Conservation (phyloP, 2,797 vertebrate species). For the Kryptopterus vitreolus region DNA sequence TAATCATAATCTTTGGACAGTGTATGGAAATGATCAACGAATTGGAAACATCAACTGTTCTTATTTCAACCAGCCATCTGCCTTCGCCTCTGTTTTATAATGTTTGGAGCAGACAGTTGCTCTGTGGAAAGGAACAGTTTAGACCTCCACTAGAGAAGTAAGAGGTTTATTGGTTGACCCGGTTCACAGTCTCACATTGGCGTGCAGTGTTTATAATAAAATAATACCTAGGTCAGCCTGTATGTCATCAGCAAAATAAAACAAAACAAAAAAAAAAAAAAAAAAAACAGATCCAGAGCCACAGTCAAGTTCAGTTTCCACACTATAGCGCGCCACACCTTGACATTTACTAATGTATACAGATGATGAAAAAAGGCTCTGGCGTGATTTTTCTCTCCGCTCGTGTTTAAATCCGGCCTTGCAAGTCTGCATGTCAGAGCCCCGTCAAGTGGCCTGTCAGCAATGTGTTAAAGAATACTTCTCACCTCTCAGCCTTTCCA, state of each 20-base stretch:
- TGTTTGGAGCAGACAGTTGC: constrained; percentile 52
- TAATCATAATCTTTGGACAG: constrained; percentile 20
- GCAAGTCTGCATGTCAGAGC: constrained; percentile 34
- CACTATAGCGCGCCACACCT: constrained; percentile 44
- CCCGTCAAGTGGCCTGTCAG: constrained; percentile 64
- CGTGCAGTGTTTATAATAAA: constrained; percentile 63
- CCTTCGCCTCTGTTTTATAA: constrained; percentile 23
- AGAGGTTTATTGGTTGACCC: constrained; percentile 64
- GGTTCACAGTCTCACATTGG: constrained; percentile 54
- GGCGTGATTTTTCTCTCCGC: constrained; percentile 31
- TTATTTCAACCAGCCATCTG: constrained; percentile 10
- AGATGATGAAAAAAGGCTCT: constrained; percentile 25
- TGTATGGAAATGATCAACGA: constrained; percentile 27
- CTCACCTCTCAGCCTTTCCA: constrained; percentile 61
- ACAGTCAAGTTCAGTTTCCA: constrained; percentile 63
- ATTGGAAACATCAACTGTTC: constrained; percentile 19
- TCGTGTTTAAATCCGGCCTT: constrained; percentile 31
- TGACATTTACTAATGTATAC: constrained; percentile 26
- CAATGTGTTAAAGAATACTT: constrained; percentile 62
- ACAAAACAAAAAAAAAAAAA: constrained; percentile 49
- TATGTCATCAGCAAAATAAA: constrained; percentile 36
- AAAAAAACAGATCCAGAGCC: constrained; percentile 36
- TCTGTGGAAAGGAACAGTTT: constrained; percentile 62
- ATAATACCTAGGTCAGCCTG: constrained; percentile 57
- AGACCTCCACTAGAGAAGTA: constrained; percentile 64